Evolutionary conservation across 1,140 invertebrate genomes (phyloP).

Genomic region (Drosophila malerkotliana): DNA sequence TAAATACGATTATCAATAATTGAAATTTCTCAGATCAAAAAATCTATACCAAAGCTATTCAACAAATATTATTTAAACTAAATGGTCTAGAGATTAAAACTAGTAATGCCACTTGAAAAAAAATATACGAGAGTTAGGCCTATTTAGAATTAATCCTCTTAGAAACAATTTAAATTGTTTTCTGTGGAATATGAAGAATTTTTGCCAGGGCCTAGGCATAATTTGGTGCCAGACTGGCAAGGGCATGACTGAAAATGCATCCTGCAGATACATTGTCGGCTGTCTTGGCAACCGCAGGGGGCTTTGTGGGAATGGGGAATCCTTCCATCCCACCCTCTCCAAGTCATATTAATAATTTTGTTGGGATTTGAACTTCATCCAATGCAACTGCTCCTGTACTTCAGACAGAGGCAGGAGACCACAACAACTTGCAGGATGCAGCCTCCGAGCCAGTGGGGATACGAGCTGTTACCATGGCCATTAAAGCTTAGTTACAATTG

Average conservation of each 20-base stretch:
- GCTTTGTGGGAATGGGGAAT: neutral
- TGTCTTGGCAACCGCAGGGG: conserved; percentile 64
- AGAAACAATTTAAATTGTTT: neutral
- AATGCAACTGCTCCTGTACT: neutral
- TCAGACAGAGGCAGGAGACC: conserved; percentile 13
- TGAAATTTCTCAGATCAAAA: neutral
- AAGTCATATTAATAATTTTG: conserved; percentile 81
- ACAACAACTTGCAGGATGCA: conserved; percentile 41
- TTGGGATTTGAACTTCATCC: conserved; percentile 61
- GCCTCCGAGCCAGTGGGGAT: neutral
- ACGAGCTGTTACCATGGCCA: conserved; percentile 37
- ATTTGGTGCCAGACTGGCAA: conserved; percentile 44
- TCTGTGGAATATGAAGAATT: conserved; percentile 44
- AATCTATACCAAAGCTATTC: no score
- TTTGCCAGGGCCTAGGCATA: conserved; percentile 59
- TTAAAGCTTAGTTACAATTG: conserved; percentile 52
- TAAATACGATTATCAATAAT: no score
- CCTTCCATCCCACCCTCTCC: conserved; percentile 4
- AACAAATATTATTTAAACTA: no score
- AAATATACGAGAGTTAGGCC: no score
- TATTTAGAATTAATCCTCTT: neutral
- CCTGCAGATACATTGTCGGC: conserved; percentile 52
- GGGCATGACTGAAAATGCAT: conserved; percentile 39
- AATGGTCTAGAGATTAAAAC: no score
- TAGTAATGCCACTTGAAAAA: no score